Percentiles rank a stretch among this genome's conserved stretches.
phyloP scores from a whole-genome alignment of 2,113 vertebrate species.

The Grammomys surdaster region DNA sequence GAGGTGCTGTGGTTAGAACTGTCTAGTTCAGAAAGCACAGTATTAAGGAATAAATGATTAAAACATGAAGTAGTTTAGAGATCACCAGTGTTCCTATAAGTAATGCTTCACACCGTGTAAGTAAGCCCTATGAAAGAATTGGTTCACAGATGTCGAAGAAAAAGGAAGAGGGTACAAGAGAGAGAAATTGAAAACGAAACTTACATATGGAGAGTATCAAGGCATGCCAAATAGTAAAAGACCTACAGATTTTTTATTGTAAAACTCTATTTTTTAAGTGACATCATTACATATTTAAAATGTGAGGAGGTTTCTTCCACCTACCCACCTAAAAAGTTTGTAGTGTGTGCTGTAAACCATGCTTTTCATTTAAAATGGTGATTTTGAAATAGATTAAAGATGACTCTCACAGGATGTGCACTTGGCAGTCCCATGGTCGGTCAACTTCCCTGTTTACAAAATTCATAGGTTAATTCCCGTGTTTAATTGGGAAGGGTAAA shows the following conservation, averaged over 20 bases:
- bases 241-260: neutral
- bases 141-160: neutral
- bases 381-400: neutral
- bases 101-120: neutral
- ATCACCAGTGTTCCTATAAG: neutral
- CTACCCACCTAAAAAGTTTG: neutral
- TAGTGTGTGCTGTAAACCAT: neutral
- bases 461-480: neutral
- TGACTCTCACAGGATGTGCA: neutral
- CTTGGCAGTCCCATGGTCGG: neutral
- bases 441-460: neutral
- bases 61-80: neutral
- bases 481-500: neutral
- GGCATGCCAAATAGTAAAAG: slow-evolving; percentile 19
- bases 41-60: slow-evolving; percentile 51
- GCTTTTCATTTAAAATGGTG: neutral
- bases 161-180: neutral
- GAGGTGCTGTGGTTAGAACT: slow-evolving; percentile 23
- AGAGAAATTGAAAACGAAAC: slow-evolving; percentile 58
- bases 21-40: slow-evolving; percentile 55
- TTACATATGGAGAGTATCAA: slow-evolving; percentile 1
- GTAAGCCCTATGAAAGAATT: neutral
- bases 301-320: neutral
- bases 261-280: neutral
- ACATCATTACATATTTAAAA: neutral